Conservation (phyloP, 2,113 vertebrate genomes). For the Crotalus viridis region DNA sequence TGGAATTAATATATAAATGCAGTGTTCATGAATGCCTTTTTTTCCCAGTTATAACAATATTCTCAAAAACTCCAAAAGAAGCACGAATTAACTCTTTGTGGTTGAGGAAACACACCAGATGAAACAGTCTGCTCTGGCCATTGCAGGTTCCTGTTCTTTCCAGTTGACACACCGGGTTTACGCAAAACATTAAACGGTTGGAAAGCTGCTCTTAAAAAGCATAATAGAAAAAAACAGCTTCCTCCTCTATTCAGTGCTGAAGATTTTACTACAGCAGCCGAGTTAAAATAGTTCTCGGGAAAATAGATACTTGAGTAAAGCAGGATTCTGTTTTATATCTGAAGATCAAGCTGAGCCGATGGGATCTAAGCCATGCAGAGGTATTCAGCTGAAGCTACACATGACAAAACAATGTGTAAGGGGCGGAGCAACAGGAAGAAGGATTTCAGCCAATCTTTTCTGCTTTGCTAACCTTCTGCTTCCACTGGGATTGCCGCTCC, state of each 20-base stretch:
- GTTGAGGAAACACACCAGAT: neutral
- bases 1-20: neutral
- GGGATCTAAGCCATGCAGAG: neutral
- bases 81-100: neutral
- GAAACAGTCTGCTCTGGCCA: neutral
- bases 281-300: neutral
- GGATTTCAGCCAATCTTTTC: neutral
- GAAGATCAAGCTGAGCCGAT: neutral
- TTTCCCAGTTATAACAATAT: neutral
- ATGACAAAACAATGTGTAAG: neutral
- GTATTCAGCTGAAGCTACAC: neutral
- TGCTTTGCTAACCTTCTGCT: neutral
- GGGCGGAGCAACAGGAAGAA: fast-evolving
- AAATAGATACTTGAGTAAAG: neutral
- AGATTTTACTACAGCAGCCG: neutral
- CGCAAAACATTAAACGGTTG: neutral
- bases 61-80: neutral
- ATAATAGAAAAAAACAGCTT: neutral
- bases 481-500: neutral
- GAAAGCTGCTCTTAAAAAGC: neutral
- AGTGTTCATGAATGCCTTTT: neutral
- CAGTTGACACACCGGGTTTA: neutral
- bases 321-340: neutral
- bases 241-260: neutral
- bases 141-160: neutral